Evolutionary conservation across 2,888 invertebrate genomes (phyloP), one percentile per base, ranked within the genome.

Genomic region (Lymantria dispar): DNA sequence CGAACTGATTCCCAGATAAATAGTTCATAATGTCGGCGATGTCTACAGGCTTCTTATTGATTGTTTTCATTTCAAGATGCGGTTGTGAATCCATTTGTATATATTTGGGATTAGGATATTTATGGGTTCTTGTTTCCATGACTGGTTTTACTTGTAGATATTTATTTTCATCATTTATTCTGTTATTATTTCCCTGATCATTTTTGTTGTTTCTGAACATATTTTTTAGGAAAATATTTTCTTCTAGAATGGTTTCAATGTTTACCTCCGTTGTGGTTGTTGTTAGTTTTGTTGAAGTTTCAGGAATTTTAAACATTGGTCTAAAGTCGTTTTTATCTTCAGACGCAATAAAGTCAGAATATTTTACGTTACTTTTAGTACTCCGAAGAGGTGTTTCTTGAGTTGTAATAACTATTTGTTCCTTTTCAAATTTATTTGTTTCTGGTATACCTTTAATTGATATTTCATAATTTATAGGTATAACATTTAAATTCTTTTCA

Each of bases 211-310:
- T 55, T 30, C 65, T 77, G n/a, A 85, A 68, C 40, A 89, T 49
- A 57, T 81, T 83, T 69, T 80, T 86, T 13, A 91, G 63, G 60
- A 90, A 91, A 46, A 89, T 77, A 49, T 91, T 91, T 1, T 80
- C 76, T 57, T 74, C 70, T 30, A 91, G 64, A 13, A 78, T 69
- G 15, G 82, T 73, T 63, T 78, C 72, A 13, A 78, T 60, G 22
- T 48, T 71, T 13, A 52, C 51, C 58, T 76, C 76, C 8, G 67
- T 64, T 5, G 52, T 58, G 5, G 58, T 62, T 36, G 57, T 59
- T 1, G 42, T 42, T 42, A 7, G 3, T 50, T 59, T 50, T 50
- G 58, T 52, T 29, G 47, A 50, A 33, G 61, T 54, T 62, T 68
- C 62, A 50, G 58, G 62, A 41, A 55, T 60, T 46, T 50, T 56